Conservation (phyloP, 2,888 invertebrate species). For the Subacronicta megacephala region DNA sequence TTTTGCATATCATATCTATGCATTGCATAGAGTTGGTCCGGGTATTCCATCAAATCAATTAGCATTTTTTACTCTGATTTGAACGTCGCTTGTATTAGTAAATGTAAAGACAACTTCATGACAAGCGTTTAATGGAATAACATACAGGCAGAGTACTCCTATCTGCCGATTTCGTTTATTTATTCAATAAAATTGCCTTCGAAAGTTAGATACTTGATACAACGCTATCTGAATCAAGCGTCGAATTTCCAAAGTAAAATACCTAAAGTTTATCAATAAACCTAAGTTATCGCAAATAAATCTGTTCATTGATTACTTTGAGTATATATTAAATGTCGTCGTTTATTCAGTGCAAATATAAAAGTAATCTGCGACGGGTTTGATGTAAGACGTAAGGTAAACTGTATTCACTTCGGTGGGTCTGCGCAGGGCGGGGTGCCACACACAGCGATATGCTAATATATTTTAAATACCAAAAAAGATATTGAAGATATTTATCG, state of each 20-base stretch:
- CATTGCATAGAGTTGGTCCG: no score
- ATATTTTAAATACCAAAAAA: no score
- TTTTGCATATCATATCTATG: no score
- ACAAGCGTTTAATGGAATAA: no score
- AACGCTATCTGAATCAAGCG: background rate
- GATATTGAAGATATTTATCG: no score
- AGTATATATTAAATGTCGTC: conserved; percentile 17
- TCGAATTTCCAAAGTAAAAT: background rate
- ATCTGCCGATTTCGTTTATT: no score
- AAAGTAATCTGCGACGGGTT: conserved; percentile 50
- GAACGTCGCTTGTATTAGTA: no score
- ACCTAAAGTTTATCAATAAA: background rate
- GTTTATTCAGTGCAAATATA: conserved; percentile 41
- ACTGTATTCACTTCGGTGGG: conserved; percentile 47
- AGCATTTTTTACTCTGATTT: no score
- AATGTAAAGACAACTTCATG: no score
- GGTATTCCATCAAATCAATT: no score
- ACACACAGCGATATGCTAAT: conserved; percentile 26
- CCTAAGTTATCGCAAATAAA: background rate
- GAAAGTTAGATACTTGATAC: background rate
- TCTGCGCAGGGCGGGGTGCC: conserved; percentile 6
- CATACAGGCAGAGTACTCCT: no score
- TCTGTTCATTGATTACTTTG: background rate
- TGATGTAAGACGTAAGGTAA: conserved; percentile 53
- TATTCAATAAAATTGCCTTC: no score